These are phyloP conservation scores for Epinephelus malabaricus DNA, from an alignment of 2,797 vertebrate species.

Conservation along the genomic window DNA sequence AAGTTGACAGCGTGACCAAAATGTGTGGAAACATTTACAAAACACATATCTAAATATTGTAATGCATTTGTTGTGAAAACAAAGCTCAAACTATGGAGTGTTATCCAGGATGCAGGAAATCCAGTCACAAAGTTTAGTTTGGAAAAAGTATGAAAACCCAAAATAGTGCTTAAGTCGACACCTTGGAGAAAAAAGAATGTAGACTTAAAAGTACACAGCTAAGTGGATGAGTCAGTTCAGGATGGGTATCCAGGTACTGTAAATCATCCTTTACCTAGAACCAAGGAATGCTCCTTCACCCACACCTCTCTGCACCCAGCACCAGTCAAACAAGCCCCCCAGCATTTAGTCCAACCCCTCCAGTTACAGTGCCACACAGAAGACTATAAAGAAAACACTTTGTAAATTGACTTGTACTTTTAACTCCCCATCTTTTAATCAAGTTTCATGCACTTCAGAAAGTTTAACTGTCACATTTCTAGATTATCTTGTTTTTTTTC, in stretches of 20 bases:
- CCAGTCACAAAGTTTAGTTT: background rate
- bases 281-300: conserved; percentile 55
- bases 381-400: conserved; percentile 35
- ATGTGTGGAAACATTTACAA: background rate
- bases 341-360: conserved; percentile 11
- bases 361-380: conserved; percentile 51
- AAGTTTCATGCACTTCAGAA: conserved; percentile 70
- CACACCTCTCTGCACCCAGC: conserved; percentile 44
- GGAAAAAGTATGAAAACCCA: background rate
- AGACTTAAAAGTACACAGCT: background rate
- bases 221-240: conserved; percentile 42
- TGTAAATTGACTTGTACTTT: conserved; percentile 58
- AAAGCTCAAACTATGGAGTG: conserved; percentile 17
- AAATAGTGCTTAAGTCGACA: background rate
- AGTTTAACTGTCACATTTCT: conserved; percentile 75
- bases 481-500: conserved; percentile 42
- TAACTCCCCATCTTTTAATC: conserved; percentile 53
- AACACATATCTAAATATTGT: conserved; percentile 7
- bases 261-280: conserved; percentile 53
- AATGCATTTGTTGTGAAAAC: conserved; percentile 28
- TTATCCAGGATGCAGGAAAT: conserved; percentile 7
- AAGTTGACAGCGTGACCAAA: background rate
- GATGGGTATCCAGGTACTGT: conserved; percentile 60
- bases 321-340: conserved; percentile 49
- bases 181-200: background rate